Evolutionary conservation across 2,888 invertebrate genomes (phyloP).

Genomic region (Siphonodentalium dalli): DNA sequence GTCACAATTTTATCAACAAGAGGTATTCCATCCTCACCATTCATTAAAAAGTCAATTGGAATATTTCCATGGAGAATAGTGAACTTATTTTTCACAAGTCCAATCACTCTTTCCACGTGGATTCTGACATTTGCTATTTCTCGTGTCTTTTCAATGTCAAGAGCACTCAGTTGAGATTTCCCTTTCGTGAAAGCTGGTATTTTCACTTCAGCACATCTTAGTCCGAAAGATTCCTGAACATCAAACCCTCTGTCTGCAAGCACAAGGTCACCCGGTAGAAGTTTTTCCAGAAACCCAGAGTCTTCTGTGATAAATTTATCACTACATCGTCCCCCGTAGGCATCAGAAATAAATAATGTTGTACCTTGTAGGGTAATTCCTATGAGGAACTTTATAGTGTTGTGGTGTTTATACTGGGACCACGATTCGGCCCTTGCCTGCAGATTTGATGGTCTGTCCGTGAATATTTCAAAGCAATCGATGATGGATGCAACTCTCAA

Average conservation of each 20-base stretch:
- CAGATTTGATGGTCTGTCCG: conserved; percentile 8
- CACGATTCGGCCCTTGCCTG: conserved; percentile 6
- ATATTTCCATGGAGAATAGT: no score
- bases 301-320: conserved; percentile 17
- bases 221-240: conserved; percentile 17
- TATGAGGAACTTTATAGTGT: conserved; percentile 13
- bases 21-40: no score
- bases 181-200: conserved; percentile 22
- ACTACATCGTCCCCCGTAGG: conserved; percentile 14
- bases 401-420: conserved; percentile 18
- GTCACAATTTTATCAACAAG: no score
- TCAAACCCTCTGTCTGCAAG: conserved; percentile 17
- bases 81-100: conserved; percentile 20
- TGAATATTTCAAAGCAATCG: conserved; percentile 16
- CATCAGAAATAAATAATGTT: conserved; percentile 17
- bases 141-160: conserved; percentile 14
- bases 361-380: conserved; percentile 14
- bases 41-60: no score
- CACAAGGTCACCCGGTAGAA: conserved; percentile 24
- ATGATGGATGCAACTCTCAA: no score
- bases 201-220: conserved; percentile 9
- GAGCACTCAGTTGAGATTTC: conserved; percentile 5
- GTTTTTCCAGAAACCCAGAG: conserved; percentile 12
- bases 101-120: conserved; percentile 26
- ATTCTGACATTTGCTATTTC: conserved; percentile 16